phyloP scores from a whole-genome alignment of 2,113 vertebrate genomes.

The Egretta garzetta region DNA sequence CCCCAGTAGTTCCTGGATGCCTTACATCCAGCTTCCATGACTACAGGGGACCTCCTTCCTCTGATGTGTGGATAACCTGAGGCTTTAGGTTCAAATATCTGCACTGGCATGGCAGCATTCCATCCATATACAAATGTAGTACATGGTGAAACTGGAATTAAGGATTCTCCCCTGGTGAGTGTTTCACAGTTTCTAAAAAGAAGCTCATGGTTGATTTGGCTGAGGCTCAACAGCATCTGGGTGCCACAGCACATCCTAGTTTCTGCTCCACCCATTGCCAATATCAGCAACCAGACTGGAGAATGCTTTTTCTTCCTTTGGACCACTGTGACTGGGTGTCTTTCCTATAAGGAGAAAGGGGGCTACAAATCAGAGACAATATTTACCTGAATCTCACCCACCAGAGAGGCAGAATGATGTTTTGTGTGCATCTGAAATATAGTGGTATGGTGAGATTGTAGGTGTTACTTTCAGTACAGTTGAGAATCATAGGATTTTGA shows the following conservation, averaged over 20 bases:
- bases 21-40: background rate
- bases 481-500: background rate
- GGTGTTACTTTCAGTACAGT: background rate
- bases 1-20: background rate
- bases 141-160: background rate
- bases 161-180: background rate
- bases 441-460: background rate
- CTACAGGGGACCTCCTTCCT: background rate
- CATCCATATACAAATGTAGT: background rate
- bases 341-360: background rate
- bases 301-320: background rate
- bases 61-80: accelerated
- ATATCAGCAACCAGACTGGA: background rate
- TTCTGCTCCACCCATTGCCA: background rate
- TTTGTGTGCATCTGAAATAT: background rate
- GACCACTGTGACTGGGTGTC: background rate
- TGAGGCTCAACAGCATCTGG: background rate
- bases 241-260: background rate
- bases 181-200: background rate
- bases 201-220: background rate
- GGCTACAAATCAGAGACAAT: background rate
- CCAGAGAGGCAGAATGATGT: background rate
- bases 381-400: background rate
- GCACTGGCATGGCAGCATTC: background rate
- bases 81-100: background rate